phyloP scores from a whole-genome alignment of 2,888 invertebrate genomes.

The Julus scandinavius region DNA sequence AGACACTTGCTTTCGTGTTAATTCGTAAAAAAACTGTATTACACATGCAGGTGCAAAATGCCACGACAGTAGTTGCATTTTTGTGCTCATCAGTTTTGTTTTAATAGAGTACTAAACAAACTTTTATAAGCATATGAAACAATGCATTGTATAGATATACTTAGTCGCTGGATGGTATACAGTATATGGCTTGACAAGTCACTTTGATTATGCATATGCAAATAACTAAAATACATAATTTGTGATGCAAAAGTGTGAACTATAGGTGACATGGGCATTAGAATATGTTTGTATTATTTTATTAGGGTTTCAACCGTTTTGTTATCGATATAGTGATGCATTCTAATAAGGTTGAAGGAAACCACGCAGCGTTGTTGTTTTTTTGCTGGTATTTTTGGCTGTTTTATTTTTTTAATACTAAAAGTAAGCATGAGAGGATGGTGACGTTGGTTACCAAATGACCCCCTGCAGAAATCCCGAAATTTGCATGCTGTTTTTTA shows the following conservation, averaged over 20 bases:
- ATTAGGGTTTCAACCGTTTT: background rate
- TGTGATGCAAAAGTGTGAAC: no score
- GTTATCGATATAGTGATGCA: background rate
- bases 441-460: slow-evolving; percentile 7
- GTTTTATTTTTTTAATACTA: background rate
- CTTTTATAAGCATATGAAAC: background rate
- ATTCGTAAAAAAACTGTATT: background rate
- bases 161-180: no score
- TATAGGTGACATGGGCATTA: no score
- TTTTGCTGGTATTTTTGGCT: background rate
- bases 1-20: background rate
- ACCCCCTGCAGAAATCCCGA: slow-evolving; percentile 34
- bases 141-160: background rate
- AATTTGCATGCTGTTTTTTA: slow-evolving; percentile 34
- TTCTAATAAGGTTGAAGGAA: no score
- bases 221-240: no score
- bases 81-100: no score
- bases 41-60: background rate
- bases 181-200: no score
- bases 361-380: background rate
- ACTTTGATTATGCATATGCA: no score
- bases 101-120: background rate
- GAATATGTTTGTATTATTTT: no score
- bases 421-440: background rate
- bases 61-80: no score